These are phyloP conservation scores for Amorpha juglandis DNA, from an alignment of 2,888 invertebrate genomes.

Conservation along the genomic window DNA sequence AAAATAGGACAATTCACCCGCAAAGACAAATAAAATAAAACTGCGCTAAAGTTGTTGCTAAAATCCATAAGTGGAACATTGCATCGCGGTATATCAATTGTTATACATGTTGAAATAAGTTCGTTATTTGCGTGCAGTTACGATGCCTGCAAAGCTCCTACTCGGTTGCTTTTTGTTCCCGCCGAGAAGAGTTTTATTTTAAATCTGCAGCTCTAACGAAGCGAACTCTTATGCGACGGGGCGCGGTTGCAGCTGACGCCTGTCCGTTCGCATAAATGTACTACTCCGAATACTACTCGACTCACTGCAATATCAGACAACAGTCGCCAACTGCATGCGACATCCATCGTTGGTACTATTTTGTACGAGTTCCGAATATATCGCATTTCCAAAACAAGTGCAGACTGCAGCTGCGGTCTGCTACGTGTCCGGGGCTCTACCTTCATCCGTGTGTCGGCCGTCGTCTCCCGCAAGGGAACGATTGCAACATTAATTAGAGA, in stretches of 20 bases:
- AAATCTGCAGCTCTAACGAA: slow-evolving; percentile 79
- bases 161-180: slow-evolving; percentile 73
- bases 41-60: slow-evolving; percentile 46
- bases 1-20: slow-evolving; percentile 78
- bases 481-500: slow-evolving; percentile 11
- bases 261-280: slow-evolving; percentile 28
- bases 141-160: slow-evolving; percentile 36
- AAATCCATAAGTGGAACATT: slow-evolving; percentile 35
- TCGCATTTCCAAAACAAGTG: neutral
- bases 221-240: slow-evolving; percentile 65
- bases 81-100: neutral
- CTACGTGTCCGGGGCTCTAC: neutral
- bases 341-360: neutral
- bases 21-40: slow-evolving; percentile 81
- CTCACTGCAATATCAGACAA: neutral
- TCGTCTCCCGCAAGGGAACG: neutral
- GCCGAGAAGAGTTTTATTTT: slow-evolving; percentile 76
- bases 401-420: neutral
- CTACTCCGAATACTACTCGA: neutral
- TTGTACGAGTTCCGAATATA: neutral
- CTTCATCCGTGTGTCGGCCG: neutral
- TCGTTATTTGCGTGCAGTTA: slow-evolving; percentile 44
- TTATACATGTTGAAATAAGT: slow-evolving; percentile 38
- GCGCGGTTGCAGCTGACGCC: slow-evolving; percentile 61
- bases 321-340: neutral